Conservation (phyloP, 2,797 vertebrate genomes). For the Taeniopygia guttata region DNA sequence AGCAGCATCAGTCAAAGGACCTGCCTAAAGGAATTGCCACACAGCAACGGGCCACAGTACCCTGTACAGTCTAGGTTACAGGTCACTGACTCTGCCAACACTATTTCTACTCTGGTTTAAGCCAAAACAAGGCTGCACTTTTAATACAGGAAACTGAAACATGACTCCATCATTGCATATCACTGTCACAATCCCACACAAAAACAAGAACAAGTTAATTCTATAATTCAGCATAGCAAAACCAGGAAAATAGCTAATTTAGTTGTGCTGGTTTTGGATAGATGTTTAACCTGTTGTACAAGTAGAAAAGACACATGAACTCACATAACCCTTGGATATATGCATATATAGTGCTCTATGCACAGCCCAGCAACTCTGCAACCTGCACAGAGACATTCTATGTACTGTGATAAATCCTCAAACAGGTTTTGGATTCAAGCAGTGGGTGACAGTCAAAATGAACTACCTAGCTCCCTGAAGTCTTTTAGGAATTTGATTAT, state of each 20-base stretch:
- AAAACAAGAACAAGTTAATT: background rate
- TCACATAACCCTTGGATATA: background rate
- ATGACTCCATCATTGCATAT: fast-evolving
- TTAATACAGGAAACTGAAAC: background rate
- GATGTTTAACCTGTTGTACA: background rate
- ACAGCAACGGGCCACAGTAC: background rate
- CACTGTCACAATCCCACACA: background rate
- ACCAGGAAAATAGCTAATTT: background rate
- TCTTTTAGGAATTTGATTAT: background rate
- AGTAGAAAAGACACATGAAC: background rate
- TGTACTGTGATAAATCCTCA: background rate
- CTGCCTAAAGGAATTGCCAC: background rate
- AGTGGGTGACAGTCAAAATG: background rate
- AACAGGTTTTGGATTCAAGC: background rate
- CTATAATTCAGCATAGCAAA: background rate
- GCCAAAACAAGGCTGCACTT: background rate
- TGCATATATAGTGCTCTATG: background rate
- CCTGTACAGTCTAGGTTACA: background rate
- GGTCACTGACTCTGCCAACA: background rate
- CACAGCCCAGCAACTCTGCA: background rate
- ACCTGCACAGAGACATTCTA: background rate
- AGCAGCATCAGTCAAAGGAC: background rate
- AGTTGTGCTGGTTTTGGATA: background rate
- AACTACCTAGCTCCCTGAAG: background rate
- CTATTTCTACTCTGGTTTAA: background rate